Conservation (phyloP, 2,113 vertebrate genomes). For the Platichthys flesus region DNA sequence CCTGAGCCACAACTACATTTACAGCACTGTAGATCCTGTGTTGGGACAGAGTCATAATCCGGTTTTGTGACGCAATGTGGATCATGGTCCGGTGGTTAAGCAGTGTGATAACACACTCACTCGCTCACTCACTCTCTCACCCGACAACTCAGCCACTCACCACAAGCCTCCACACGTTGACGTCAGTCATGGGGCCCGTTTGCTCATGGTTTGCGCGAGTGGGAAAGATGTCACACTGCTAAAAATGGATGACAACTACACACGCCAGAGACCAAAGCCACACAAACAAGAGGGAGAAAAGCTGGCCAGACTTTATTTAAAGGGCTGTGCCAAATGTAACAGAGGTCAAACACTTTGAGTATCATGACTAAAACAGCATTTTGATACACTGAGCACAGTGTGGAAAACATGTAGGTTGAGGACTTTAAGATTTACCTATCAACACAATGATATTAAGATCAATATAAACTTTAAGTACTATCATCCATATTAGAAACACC, state of each 20-base stretch:
- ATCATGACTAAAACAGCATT: neutral
- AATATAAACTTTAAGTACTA: neutral
- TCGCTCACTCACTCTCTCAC: too few species aligned
- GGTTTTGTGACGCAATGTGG: too few species aligned
- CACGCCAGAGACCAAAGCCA: constrained; percentile 16
- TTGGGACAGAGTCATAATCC: too few species aligned
- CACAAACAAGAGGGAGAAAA: constrained; percentile 12
- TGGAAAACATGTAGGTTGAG: neutral
- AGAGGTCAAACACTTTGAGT: neutral
- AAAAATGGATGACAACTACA: constrained; percentile 26
- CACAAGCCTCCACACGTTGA: constrained; percentile 22
- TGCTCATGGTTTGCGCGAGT: constrained; percentile 14
- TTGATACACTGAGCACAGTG: neutral
- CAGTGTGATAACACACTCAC: neutral
- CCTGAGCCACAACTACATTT: too few species aligned
- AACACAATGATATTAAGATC: neutral
- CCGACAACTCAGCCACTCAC: neutral
- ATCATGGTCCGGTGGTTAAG: too few species aligned
- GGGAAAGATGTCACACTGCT: constrained; percentile 39
- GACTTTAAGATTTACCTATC: neutral
- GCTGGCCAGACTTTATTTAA: constrained; percentile 5
- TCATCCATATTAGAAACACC: neutral
- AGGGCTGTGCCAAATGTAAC: neutral
- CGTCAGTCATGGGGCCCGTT: constrained; percentile 17
- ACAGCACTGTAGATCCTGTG: too few species aligned